Percentiles rank a stretch among this genome's conserved stretches.
phyloP scores from a whole-genome alignment of 2,797 vertebrate species.

The Sarcoramphus papa region DNA sequence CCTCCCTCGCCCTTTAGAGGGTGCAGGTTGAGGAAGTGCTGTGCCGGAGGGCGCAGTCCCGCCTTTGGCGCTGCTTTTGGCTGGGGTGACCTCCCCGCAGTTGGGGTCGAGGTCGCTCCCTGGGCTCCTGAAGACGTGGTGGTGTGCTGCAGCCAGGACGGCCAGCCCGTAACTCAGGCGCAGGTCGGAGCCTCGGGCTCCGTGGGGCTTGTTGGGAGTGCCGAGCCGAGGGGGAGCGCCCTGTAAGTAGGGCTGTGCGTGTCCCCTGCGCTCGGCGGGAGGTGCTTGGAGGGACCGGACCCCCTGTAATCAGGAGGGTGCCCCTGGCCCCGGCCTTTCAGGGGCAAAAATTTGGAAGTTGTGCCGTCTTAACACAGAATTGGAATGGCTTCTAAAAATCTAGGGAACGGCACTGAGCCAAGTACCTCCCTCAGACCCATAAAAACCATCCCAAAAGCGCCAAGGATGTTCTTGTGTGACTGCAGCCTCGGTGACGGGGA shows the following conservation, averaged over 20 bases:
- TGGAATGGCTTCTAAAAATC: background rate
- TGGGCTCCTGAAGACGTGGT: background rate
- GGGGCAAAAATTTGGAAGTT: background rate
- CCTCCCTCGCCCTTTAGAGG: too few relatives aligned
- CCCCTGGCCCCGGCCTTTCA: background rate
- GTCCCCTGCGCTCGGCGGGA: background rate
- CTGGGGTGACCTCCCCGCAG: background rate
- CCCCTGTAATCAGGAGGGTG: background rate
- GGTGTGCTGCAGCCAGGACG: background rate
- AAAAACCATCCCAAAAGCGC: background rate
- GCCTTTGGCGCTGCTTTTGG: background rate
- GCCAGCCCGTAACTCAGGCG: background rate
- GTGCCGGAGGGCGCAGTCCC: too few relatives aligned
- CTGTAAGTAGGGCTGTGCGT: background rate
- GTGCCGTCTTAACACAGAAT: background rate
- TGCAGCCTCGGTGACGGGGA: background rate
- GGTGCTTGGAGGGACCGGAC: background rate
- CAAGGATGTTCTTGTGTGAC: background rate
- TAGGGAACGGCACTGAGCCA: background rate
- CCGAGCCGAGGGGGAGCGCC: background rate
- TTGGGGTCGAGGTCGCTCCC: background rate
- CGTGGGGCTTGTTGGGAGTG: background rate
- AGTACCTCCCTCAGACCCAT: background rate
- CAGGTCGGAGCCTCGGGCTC: background rate
- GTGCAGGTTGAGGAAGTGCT: background rate